A percentile compares a stretch with the other conserved stretches of the same genome.
Conservation (phyloP, 1,140 invertebrate species). For the Chironomus striatipennis region DNA sequence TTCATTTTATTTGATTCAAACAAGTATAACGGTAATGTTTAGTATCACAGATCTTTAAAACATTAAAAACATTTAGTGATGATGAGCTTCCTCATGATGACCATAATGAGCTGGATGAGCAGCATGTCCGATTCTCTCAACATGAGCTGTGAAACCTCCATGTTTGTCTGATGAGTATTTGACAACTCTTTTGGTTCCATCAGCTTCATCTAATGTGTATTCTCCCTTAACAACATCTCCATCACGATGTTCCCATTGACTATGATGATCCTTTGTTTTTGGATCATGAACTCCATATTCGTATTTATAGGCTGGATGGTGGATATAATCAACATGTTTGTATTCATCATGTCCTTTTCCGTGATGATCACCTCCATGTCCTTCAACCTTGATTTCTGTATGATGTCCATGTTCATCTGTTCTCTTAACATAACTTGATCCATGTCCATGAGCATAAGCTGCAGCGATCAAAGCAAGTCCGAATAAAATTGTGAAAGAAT, state of each 20-base stretch:
- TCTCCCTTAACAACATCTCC: conserved; percentile 39
- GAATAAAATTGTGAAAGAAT: background rate
- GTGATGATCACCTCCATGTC: background rate
- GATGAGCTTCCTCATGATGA: too few species aligned
- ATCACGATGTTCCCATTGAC: conserved; percentile 42
- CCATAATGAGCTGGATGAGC: too few species aligned
- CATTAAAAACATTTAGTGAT: too few species aligned
- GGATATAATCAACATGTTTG: conserved; percentile 28
- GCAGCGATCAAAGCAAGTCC: background rate
- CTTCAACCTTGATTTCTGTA: conserved; percentile 24
- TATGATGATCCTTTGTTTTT: conserved; percentile 44
- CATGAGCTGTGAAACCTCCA: conserved; percentile 51
- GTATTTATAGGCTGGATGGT: conserved; percentile 41
- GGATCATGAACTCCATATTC: conserved; percentile 44
- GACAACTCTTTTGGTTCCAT: conserved; percentile 50
- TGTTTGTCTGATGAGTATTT: conserved; percentile 52
- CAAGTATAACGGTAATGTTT: too few species aligned
- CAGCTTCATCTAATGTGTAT: conserved; percentile 49
- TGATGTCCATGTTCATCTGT: conserved; percentile 15
- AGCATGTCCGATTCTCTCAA: conserved; percentile 44
- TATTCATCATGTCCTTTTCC: background rate
- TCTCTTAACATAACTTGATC: conserved; percentile 15
- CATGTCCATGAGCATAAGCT: background rate
- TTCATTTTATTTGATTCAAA: too few species aligned
- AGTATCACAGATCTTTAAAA: too few species aligned